Percentiles rank a stretch among this genome's conserved stretches.
phyloP scores from a whole-genome alignment of 2,797 vertebrate genomes.

The Garrulus glandarius region DNA sequence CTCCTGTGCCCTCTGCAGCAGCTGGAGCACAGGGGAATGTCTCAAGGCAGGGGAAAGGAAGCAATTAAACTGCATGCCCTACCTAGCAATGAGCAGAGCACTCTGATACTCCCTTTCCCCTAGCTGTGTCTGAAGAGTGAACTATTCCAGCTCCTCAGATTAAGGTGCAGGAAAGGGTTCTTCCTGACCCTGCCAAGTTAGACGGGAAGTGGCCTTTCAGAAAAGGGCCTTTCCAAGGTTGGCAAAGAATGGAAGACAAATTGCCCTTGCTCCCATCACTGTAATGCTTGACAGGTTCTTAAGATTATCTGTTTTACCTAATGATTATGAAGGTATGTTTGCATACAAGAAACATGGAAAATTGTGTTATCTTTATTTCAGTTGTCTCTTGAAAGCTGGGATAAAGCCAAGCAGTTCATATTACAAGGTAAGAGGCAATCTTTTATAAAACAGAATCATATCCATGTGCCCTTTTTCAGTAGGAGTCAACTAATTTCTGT shows the following conservation, averaged over 20 bases:
- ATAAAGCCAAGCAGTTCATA: conserved; percentile 82
- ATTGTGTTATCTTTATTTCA: conserved; percentile 58
- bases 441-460: background rate
- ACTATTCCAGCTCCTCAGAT: background rate
- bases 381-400: conserved; percentile 79
- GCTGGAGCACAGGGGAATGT: background rate
- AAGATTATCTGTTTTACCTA: background rate
- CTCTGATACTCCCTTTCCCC: background rate
- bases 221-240: background rate
- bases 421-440: conserved; percentile 80
- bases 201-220: background rate
- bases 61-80: background rate
- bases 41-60: background rate
- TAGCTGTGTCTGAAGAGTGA: background rate
- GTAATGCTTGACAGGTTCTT: background rate
- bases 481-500: background rate
- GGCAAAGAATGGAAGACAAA: background rate
- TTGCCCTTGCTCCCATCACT: background rate
- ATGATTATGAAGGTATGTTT: background rate
- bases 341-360: background rate
- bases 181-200: background rate
- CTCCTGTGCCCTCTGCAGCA: fast-evolving
- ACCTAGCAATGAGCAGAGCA: background rate
- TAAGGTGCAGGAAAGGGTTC: background rate
- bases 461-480: background rate